Evolutionary conservation across 2,797 vertebrate genomes (phyloP), one percentile per base, ranked within the genome.

Genomic region (Propithecus deckenii): DNA sequence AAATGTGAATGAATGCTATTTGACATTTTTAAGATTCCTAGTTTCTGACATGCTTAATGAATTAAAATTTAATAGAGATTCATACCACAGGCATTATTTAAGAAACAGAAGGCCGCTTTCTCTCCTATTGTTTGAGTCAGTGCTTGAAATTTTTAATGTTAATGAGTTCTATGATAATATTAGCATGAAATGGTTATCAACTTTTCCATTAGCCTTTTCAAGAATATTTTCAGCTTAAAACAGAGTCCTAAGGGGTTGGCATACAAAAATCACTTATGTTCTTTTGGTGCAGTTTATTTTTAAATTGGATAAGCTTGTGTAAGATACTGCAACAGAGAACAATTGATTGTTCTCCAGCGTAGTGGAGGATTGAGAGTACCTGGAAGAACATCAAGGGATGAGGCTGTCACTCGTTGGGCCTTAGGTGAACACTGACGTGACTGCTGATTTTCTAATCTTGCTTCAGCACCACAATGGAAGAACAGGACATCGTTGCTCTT

Each of bases 11-110:
- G 55, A 17, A 65, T 52, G n/a, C 13, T 46, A n/a, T 38, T 86
- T 76, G 28, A 65, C 14, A 78, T 91, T 96, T 59, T 95, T 10
- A 67, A 38, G 12, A 65, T 48, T 92, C 10, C 38, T 65, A 57
- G 10, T 81, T 86, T 35, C 63, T 75, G 38, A 86, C 32, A 80
- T 75, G 41, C 5, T 92, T 75, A 86, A 71, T 86, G 63, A 18
- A 75, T 93, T 69, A 90, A 86, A 94, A 78, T 57, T 78, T 84
- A 91, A 41, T n/a, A 46, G 17, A 6, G 5, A n/a, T 84, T 94
- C 14, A 55, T 89, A 23, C 2, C 4, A 61, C 12, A 63, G 80
- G 32, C 87, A n/a, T 89, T 80, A 43, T 69, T 65, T 84, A 71
- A 84, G 14, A 91, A 91, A 75, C 2, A 38, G 72, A 74, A 87